Base-by-base conservation (phyloP, 2,888 invertebrate genomes). In the Volucella inanis region DNA sequence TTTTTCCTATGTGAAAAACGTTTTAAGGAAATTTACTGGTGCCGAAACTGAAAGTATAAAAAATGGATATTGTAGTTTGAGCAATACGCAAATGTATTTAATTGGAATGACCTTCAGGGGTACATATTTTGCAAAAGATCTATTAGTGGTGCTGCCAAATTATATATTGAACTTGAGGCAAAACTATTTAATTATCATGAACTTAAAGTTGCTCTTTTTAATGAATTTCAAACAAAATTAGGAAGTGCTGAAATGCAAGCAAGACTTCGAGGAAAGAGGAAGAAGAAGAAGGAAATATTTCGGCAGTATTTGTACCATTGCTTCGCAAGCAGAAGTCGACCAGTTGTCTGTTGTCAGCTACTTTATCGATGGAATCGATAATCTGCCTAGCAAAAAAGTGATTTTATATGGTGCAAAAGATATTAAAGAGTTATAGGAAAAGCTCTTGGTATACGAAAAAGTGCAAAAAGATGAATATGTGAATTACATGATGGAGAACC, bases 1-100 rank as follows among this genome's bases (percentile, higher is more conserved):
- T 61, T 45, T 61, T 61, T 61, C 45, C n/a, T 8, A 47, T 62
- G 47, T 62, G 47, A 47, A 62, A 31, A 57, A 39, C n/a, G 57
- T 57, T n/a, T 39, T 57, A 9, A 11, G 22, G 31, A 61, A 43
- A 11, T 59, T 59, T 11, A 45, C 10, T 45, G 43, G 61, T 22
- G 8, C 8, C 1, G 43, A 61, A 49, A 49, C 61, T 11, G 41
- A 59, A 38, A 41, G 39, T 22, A 43, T 59, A 11, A 59, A 41
- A 49, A 50, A 50, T 55, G 55, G 14, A 55, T 55, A 38, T 14
- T 12, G 12, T 14, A 57, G 14, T 57, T 57, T 18, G 57, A 57
- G 9, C 39, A 39, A 39, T 38, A 39, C 38, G 14, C 57, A 14
- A 38, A 55, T 12, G 12, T 55, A 38, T 55, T 55, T 55, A 31